Evolutionary conservation across 2,797 vertebrate genomes (phyloP).

Genomic region (Poeciliopsis infans): DNA sequence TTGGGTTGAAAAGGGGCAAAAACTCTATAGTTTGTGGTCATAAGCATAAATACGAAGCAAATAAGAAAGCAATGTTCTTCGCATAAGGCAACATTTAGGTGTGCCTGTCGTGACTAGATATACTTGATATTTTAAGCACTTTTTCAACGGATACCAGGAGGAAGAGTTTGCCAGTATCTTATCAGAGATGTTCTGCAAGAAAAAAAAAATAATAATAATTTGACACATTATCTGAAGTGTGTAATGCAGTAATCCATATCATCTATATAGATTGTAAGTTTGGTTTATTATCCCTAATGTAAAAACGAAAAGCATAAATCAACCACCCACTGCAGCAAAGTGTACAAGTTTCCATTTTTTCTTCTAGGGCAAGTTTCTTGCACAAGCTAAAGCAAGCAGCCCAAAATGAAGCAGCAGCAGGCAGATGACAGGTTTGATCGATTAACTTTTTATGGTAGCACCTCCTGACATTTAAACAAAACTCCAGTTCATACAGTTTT

Average conservation of each 20-base stretch:
- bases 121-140: not conserved
- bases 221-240: not conserved
- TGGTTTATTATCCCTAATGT: not conserved
- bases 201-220: too few relatives aligned
- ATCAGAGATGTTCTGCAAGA: not conserved
- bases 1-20: not conserved
- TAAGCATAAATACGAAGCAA: not conserved
- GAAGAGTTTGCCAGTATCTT: not conserved
- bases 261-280: not conserved
- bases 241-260: not conserved
- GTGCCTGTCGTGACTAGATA: not conserved
- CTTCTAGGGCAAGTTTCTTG: not conserved
- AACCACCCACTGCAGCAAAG: not conserved
- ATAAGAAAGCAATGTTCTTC: not conserved
- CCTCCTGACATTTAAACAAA: not conserved
- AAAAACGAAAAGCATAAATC: not conserved
- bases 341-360: not conserved
- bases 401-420: not conserved
- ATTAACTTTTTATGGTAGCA: constrained; percentile 2
- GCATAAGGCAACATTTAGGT: not conserved
- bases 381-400: not conserved
- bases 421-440: not conserved
- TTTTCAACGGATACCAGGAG: not conserved
- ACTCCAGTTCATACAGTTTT: constrained; percentile 1
- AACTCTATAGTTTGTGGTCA: not conserved